Base-by-base conservation (phyloP, 2,888 invertebrate genomes). In the Tipula helvola region DNA sequence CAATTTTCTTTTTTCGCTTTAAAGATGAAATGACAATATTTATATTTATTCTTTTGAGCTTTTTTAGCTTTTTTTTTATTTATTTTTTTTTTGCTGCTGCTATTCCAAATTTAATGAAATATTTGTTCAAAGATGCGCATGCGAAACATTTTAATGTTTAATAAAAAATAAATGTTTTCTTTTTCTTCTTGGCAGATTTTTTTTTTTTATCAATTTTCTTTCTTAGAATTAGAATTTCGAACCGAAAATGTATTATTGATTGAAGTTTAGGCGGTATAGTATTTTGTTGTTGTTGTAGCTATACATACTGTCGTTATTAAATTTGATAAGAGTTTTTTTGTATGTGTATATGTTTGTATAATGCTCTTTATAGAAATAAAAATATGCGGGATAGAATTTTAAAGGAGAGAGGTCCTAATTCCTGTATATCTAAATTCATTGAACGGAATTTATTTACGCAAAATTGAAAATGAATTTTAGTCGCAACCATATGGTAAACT, bases 31-130 rank as follows among this genome's bases (percentile, higher is more conserved):
- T 71, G 71, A 71, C 71, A 71, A 71, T 71, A 71, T 71, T 71
- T 71, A 71, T 71, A 71, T 71, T 71, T 71, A 71, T 71, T 71
- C 71, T 71, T 71, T 71, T 71, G 71, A 71, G 71, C 71, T 71
- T 71, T 71, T 71, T 3, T n/a, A 52, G 44, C 44, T 44, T 28
- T 28, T 28, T 28, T 28, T 28, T 28, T 28, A 28, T 44, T 10
- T 44, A 39, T 39, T 7, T 39, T 39, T 39, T 44, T 52, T 52
- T 5, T 52, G 18, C 52, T 71, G 28, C 71, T 71, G 71, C 52
- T 52, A 52, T 71, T 28, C 71, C 71, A 12, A 71, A 71, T 71
- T 71, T 71, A 71, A 71, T 71, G 71, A 71, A 71, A 71, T 71
- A 71, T 71, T 71, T 71, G 71, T 71, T 71, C 71, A 71, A 71